Evolutionary conservation across 2,113 vertebrate genomes (phyloP).

Genomic region (Odocoileus hemionus): DNA sequence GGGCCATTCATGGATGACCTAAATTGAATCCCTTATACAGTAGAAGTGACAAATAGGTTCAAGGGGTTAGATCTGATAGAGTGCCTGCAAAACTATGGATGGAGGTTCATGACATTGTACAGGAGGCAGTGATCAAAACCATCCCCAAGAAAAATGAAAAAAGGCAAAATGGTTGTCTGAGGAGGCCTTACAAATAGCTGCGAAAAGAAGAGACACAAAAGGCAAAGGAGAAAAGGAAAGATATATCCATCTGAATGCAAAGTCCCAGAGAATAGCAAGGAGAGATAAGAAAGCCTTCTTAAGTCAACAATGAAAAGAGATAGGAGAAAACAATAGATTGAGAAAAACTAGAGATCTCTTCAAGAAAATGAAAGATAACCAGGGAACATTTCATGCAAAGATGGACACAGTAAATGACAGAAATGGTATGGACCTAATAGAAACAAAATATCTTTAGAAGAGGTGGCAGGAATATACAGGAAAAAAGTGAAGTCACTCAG

Average conservation of each 20-base stretch:
- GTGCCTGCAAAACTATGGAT: not conserved
- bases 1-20: not conserved
- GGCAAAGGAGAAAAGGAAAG: not conserved
- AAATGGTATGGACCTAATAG: not conserved
- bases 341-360: not conserved
- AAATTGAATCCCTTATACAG: not conserved
- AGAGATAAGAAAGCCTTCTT: not conserved
- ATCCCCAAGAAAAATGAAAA: not conserved
- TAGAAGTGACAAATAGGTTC: not conserved
- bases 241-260: not conserved
- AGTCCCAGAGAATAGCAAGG: not conserved
- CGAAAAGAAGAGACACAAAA: rapidly evolving
- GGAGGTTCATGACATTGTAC: not conserved
- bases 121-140: not conserved
- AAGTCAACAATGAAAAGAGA: not conserved
- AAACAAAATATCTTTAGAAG: not conserved
- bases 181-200: not conserved
- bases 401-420: not conserved
- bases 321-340: not conserved
- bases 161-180: not conserved
- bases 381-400: not conserved
- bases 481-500: not conserved
- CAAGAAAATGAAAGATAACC: not conserved
- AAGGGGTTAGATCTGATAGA: not conserved
- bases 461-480: not conserved